Conservation (phyloP, 2,113 vertebrate species). For the Cygnus atratus region DNA sequence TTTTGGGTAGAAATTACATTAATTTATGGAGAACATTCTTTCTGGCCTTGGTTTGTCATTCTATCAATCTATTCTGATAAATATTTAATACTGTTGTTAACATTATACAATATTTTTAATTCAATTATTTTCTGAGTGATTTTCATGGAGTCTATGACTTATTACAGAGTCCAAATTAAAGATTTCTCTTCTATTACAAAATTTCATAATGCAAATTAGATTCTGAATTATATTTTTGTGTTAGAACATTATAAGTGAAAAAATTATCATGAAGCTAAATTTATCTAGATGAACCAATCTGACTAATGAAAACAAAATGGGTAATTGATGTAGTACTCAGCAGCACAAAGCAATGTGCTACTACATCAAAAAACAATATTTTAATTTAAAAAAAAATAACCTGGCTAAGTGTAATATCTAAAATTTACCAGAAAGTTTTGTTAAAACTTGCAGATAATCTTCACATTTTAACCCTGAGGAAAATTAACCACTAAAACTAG, state of each 20-base stretch:
- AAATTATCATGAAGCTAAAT: background rate
- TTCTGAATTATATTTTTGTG: background rate
- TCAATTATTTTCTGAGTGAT: background rate
- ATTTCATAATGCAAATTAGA: background rate
- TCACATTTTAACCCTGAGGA: background rate
- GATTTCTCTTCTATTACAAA: background rate
- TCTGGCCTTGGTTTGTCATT: background rate
- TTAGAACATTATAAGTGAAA: background rate
- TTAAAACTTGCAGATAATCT: background rate
- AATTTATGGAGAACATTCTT: background rate
- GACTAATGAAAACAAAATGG: background rate
- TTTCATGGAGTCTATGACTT: background rate
- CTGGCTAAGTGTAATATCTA: background rate
- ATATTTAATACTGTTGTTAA: background rate
- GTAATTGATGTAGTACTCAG: background rate
- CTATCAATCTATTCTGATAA: background rate
- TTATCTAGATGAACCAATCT: background rate
- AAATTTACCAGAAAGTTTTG: background rate
- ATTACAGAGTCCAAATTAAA: background rate
- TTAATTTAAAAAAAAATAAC: background rate
- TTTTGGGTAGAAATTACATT: background rate
- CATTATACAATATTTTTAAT: background rate
- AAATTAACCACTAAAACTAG: background rate
- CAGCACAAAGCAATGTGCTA: background rate
- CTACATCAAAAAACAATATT: background rate